A percentile compares a stretch with the other conserved stretches of the same genome.
These are phyloP conservation scores for Dynastes hyllus DNA, from an alignment of 2,888 invertebrate genomes.

Conservation along the genomic window DNA sequence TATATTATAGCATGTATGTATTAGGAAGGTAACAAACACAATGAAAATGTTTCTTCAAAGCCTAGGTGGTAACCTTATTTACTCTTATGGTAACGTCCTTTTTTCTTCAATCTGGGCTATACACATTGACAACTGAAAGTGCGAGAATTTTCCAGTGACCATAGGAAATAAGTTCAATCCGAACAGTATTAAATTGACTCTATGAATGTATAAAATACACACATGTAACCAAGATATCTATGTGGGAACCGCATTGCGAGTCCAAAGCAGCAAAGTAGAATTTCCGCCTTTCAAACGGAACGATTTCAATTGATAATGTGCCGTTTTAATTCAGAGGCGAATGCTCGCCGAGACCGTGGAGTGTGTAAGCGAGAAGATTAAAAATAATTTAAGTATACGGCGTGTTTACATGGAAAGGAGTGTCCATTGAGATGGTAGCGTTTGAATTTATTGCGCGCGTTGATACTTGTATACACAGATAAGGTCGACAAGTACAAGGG, in stretches of 20 bases:
- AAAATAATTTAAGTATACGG: constrained; percentile 48
- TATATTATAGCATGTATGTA: too few relatives aligned
- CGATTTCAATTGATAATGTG: constrained; percentile 28
- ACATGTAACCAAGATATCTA: too few relatives aligned
- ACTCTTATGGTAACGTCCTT: too few relatives aligned
- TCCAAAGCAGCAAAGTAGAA: neutral
- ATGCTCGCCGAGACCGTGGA: neutral
- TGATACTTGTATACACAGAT: constrained; percentile 67
- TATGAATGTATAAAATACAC: too few relatives aligned
- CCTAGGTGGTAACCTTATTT: too few relatives aligned
- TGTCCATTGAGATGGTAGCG: constrained; percentile 67
- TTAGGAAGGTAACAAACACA: too few relatives aligned
- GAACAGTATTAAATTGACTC: neutral
- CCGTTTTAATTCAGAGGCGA: constrained; percentile 34
- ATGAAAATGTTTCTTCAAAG: too few relatives aligned
- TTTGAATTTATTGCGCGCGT: constrained; percentile 67
- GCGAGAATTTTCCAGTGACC: too few relatives aligned
- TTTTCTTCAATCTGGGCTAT: too few relatives aligned
- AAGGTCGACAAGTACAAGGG: constrained; percentile 64
- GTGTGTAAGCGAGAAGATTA: constrained; percentile 32
- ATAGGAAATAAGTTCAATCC: too few relatives aligned
- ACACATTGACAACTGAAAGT: too few relatives aligned
- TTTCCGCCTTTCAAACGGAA: constrained; percentile 30
- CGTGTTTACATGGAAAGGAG: constrained; percentile 64
- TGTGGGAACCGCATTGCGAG: neutral